Evolutionary conservation across 1,140 invertebrate species (phyloP).

Genomic region (Anoplolepis gracilipes): DNA sequence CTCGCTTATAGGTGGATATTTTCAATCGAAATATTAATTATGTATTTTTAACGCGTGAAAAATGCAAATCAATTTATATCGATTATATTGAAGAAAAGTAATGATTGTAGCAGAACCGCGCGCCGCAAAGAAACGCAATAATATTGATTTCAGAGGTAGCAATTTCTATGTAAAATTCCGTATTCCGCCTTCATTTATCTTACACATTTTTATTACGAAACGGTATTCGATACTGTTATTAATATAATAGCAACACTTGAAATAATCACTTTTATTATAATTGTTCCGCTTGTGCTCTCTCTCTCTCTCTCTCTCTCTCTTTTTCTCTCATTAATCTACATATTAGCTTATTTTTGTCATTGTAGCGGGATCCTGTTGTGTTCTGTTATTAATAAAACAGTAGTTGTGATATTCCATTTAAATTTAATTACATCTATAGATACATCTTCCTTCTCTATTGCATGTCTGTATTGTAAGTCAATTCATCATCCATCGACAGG

Average conservation of each 20-base stretch:
- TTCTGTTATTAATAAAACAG: neutral
- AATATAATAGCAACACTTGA: neutral
- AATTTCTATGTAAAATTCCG: neutral
- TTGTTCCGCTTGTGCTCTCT: neutral
- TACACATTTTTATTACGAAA: neutral
- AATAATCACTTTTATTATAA: slow-evolving; percentile 3
- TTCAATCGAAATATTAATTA: neutral
- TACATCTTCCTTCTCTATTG: neutral
- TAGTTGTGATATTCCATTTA: neutral
- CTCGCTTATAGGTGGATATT: neutral
- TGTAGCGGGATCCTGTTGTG: neutral
- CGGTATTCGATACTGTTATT: neutral
- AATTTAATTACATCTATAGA: neutral
- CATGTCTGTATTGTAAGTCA: neutral
- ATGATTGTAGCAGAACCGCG: no score
- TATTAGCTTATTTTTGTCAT: slow-evolving; percentile 9
- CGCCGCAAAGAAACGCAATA: neutral
- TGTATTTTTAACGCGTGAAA: neutral
- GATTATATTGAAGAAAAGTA: neutral
- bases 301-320: neutral
- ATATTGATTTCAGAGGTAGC: slow-evolving; percentile 19
- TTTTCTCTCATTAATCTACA: neutral
- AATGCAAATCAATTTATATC: neutral
- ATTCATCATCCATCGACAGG: neutral
- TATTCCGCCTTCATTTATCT: neutral